These are phyloP conservation scores for Oscheius sp. DNA, from an alignment of 2,888 invertebrate genomes.

Conservation along the genomic window DNA sequence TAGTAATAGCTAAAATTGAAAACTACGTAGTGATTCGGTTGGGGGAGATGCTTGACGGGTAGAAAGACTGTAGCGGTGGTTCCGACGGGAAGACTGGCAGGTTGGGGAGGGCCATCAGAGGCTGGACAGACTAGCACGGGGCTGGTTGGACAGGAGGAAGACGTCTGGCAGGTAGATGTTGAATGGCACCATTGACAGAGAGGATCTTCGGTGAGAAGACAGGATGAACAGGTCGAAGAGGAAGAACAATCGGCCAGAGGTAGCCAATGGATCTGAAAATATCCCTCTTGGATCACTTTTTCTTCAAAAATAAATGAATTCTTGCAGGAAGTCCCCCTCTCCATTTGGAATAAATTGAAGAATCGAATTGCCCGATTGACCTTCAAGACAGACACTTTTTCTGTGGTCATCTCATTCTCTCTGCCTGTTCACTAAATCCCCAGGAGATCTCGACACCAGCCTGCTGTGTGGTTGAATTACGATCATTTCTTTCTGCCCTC, in stretches of 20 bases:
- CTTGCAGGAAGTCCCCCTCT: no score
- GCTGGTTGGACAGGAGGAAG: not conserved
- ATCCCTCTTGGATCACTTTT: not conserved
- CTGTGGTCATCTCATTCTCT: no score
- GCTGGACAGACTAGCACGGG: constrained; percentile 38
- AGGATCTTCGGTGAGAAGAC: constrained; percentile 71
- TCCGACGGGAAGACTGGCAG: constrained; percentile 36
- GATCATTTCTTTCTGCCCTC: not conserved
- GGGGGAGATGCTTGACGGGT: constrained; percentile 45
- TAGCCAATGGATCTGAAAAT: constrained; percentile 37
- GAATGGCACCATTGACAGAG: constrained; percentile 73
- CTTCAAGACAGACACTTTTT: no score
- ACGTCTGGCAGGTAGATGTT: constrained; percentile 34
- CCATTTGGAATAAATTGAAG: no score
- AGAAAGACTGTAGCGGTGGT: constrained; percentile 34
- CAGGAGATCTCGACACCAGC: not conserved
- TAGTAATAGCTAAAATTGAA: no score
- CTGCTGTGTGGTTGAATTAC: constrained; percentile 10
- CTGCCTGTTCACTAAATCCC: not conserved
- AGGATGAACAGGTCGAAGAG: constrained; percentile 69
- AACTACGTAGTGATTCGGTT: constrained; percentile 47
- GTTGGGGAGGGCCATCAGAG: constrained; percentile 40
- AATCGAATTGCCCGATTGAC: no score
- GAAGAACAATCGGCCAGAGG: constrained; percentile 69
- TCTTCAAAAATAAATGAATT: no score